Evolutionary conservation across 2,113 vertebrate species (phyloP), one percentile per base, ranked within the genome.

Genomic region (Podarcis raffonei): DNA sequence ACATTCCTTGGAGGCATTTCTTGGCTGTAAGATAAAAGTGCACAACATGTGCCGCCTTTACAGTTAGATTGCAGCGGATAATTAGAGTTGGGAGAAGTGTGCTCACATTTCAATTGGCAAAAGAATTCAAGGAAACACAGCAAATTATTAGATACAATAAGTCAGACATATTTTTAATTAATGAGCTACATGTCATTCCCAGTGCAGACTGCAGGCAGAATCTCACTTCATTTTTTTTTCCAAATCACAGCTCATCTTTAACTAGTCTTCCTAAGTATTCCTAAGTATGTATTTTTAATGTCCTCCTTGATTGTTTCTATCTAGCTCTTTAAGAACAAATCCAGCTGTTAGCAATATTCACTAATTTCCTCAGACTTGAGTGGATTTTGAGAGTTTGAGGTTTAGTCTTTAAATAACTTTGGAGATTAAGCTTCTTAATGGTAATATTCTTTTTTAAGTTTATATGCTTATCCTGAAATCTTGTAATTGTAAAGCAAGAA

Each of bases 201-300:
- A 89, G 8, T 76, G 13, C 6, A 92, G 89, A 18, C 1, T 76
- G 37, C 48, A 83, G 83, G 20, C 27, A 27, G 2, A 74, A 7
- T 59, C 6, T 79, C 27, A 6, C 6, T 81, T 62, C n/a, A 78
- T 35, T 5, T 27, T 82, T 62, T 82, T 42, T 68, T 35, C 48
- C 90, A 89, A 85, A 30, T 32, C 48, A 87, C 35, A 62, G 79
- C 18, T 88, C 16, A 68, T 76, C 35, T 78, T 90, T 48, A 72
- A 65, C 48, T 69, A 59, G 53, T 84, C 48, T 69, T 59, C 27
- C 82, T 32, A 69, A 30, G 66, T 20, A 35, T 53, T 53, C 48
- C 48, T 11, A 53, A 53, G 11, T 72, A 30, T 68, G 6, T 86
- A 20, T 62, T 87, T 71, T 74, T 42, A 89, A 85, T 72, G 30